Percentiles rank a stretch among this genome's conserved stretches.
Conservation (phyloP, 1,140 invertebrate genomes). For the Grapholita molesta region DNA sequence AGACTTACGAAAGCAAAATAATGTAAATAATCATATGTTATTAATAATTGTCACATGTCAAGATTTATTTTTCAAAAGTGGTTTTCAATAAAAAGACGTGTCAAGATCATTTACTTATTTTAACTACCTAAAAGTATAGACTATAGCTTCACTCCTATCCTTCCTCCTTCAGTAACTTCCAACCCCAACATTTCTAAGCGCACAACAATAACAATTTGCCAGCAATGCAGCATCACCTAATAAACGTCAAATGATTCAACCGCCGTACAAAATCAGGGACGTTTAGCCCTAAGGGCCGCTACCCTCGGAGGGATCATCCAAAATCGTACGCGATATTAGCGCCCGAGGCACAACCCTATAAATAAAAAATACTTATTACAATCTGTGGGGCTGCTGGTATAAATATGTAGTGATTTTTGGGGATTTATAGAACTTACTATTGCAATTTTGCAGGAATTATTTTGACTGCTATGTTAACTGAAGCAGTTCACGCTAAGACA, state of each 20-base stretch:
- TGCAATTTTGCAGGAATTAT: background rate
- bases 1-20: no score
- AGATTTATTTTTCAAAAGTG: no score
- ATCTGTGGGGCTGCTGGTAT: slow-evolving; percentile 31
- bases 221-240: slow-evolving; percentile 31
- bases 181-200: background rate
- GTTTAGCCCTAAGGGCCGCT: slow-evolving; percentile 38
- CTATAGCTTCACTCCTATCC: no score
- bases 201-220: slow-evolving; percentile 5
- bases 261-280: slow-evolving; percentile 52
- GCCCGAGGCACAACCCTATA: slow-evolving; percentile 54
- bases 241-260: slow-evolving; percentile 55
- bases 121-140: no score
- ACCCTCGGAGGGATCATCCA: slow-evolving; percentile 54
- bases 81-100: no score
- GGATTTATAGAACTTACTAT: background rate
- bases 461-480: background rate
- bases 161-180: background rate
- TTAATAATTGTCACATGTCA: no score
- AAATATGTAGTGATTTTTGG: slow-evolving; percentile 15
- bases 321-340: slow-evolving; percentile 63
- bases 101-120: no score
- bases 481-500: background rate
- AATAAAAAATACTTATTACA: slow-evolving; percentile 69
- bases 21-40: no score